Evolutionary conservation across 2,113 vertebrate genomes (phyloP).

Genomic region (Hystrix cristata): DNA sequence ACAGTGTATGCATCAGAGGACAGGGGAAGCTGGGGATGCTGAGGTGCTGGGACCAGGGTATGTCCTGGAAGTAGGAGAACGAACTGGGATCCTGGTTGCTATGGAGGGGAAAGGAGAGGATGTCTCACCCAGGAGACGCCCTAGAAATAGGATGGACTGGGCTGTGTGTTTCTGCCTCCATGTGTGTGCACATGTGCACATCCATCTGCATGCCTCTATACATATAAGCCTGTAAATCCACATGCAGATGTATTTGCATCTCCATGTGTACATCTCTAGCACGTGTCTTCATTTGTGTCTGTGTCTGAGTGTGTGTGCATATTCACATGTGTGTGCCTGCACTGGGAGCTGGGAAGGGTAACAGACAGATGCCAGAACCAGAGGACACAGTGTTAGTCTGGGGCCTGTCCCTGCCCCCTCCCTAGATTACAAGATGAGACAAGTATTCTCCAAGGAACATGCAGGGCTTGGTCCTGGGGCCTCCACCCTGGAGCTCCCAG

Average conservation of each 20-base stretch:
- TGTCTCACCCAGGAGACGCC: background rate
- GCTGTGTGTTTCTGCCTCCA: background rate
- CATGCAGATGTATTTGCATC: background rate
- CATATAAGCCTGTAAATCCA: accelerated
- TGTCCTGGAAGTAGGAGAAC: background rate
- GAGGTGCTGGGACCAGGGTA: background rate
- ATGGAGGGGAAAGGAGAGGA: background rate
- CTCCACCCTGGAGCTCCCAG: background rate
- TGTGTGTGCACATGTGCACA: too few relatives aligned
- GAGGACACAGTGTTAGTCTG: too few relatives aligned
- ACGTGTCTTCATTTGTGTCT: background rate
- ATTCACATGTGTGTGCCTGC: accelerated
- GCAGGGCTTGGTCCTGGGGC: background rate
- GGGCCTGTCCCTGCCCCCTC: background rate
- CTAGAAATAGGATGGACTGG: background rate
- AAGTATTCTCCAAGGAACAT: background rate
- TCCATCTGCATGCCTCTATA: accelerated
- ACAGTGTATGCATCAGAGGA: accelerated
- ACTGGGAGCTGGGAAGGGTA: background rate
- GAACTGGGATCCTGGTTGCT: background rate
- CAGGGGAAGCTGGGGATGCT: background rate
- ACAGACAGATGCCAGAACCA: background rate
- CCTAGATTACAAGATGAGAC: background rate
- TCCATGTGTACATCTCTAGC: background rate
- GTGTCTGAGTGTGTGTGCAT: accelerated